Conservation (phyloP, 2,888 invertebrate genomes). For the Watsonalla cultraria region DNA sequence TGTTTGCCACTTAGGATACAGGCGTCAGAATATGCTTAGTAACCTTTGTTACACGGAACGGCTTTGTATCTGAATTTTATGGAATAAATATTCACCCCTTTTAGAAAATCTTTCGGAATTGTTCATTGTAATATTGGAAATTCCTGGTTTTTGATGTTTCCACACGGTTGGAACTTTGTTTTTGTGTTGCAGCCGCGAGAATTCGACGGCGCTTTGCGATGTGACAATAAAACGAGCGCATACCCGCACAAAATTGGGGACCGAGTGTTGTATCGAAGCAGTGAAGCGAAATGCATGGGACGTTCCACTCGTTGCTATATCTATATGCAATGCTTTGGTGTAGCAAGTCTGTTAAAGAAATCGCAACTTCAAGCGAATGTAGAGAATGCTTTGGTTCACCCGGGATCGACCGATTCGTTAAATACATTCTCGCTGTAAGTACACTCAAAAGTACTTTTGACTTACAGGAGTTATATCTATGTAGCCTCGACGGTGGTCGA, state of each 20-base stretch:
- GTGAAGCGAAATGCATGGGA: conserved; percentile 58
- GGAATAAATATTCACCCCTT: no score
- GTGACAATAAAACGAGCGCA: conserved; percentile 30
- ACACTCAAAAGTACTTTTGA: no score
- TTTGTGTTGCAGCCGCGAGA: conserved; percentile 11
- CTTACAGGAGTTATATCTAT: no score
- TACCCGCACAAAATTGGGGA: conserved; percentile 33
- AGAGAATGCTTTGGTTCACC: conserved; percentile 54
- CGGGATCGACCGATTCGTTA: conserved; percentile 31
- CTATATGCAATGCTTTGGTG: conserved; percentile 47
- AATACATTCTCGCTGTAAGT: no score
- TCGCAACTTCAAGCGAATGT: conserved; percentile 48
- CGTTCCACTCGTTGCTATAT: conserved; percentile 47
- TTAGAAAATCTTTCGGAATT: no score
- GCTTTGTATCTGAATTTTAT: no score
- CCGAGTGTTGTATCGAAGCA: conserved; percentile 51
- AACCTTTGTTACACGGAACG: no score
- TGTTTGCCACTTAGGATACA: no score
- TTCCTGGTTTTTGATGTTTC: conserved; percentile 20
- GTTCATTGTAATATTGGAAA: conserved; percentile 5
- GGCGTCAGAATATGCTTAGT: no score
- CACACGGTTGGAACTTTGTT: conserved; percentile 4
- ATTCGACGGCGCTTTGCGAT: conserved; percentile 19
- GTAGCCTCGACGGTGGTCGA: no score
- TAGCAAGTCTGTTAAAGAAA: conserved; percentile 53